Evolutionary conservation across 2,888 invertebrate species (phyloP).

Genomic region (Campoletis raptor): DNA sequence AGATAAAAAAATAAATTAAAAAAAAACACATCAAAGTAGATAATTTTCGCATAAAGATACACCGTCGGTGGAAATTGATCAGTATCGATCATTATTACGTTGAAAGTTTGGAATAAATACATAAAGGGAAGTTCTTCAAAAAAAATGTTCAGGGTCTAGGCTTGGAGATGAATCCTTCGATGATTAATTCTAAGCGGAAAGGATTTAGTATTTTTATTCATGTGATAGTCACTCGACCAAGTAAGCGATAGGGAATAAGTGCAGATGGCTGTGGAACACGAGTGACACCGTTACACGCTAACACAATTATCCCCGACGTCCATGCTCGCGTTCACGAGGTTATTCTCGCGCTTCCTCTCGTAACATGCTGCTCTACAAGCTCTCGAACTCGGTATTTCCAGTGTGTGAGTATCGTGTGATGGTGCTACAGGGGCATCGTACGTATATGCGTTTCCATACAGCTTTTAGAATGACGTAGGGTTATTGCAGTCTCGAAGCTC

Average conservation of each 20-base stretch:
- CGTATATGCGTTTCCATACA: constrained; percentile 24
- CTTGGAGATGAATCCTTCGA: neutral
- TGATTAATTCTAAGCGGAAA: neutral
- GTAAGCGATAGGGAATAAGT: neutral
- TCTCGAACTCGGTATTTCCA: constrained; percentile 13
- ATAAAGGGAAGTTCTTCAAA: no score
- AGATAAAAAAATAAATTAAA: neutral
- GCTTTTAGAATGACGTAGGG: constrained; percentile 76
- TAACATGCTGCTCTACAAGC: constrained; percentile 62
- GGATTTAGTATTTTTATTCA: neutral
- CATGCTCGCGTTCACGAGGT: constrained; percentile 72
- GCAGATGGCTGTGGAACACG: constrained; percentile 34
- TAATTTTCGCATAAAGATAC: neutral
- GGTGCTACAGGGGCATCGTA: constrained; percentile 10
- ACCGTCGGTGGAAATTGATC: neutral
- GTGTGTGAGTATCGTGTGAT: constrained; percentile 19
- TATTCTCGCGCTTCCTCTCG: constrained; percentile 58
- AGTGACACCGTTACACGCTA: constrained; percentile 78
- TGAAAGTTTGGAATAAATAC: no score
- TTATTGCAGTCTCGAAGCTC: constrained; percentile 71
- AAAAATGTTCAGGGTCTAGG: neutral
- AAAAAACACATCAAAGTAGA: constrained; percentile 6
- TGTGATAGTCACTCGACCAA: neutral
- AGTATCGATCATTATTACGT: neutral
- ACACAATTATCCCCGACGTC: constrained; percentile 76